phyloP scores from a whole-genome alignment of 37 sponge, comb jelly and placozoan species.

The Ianthella basta region DNA sequence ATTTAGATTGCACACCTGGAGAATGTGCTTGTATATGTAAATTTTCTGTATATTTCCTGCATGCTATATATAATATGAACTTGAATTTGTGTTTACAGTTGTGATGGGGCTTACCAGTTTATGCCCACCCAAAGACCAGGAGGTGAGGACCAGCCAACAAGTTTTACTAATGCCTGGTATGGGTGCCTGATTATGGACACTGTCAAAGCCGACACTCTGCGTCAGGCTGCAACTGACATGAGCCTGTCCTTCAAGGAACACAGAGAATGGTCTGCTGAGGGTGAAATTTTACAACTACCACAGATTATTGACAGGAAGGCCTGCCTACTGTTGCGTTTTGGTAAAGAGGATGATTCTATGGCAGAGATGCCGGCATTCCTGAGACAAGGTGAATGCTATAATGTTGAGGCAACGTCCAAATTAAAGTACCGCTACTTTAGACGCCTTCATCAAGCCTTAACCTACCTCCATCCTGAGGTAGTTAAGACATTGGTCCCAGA shows the following conservation, averaged over 20 bases:
- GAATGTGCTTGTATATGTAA: too few species aligned
- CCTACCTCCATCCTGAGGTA: constrained; percentile 9
- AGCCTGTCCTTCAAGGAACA: background rate
- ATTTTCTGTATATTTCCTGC: too few species aligned
- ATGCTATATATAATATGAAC: too few species aligned
- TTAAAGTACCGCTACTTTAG: constrained; percentile 70
- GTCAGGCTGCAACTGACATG: constrained; percentile 11
- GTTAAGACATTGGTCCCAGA: constrained; percentile 48
- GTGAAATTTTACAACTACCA: background rate
- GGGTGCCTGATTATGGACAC: background rate
- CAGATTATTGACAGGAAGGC: background rate
- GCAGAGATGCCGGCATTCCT: background rate
- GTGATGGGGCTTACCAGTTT: too few species aligned
- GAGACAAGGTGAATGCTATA: background rate
- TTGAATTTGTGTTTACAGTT: too few species aligned
- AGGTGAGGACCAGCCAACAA: too few species aligned
- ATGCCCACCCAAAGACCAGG: too few species aligned
- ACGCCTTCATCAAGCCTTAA: constrained; percentile 41
- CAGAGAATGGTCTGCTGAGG: background rate
- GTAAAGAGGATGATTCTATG: too few species aligned
- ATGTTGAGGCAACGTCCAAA: constrained; percentile 40
- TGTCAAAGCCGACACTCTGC: background rate
- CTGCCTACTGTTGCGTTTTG: background rate
- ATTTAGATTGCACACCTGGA: too few species aligned
- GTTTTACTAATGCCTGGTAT: constrained; percentile 6